Evolutionary conservation across 2,113 vertebrate genomes (phyloP).

Genomic region (Albula goreensis): DNA sequence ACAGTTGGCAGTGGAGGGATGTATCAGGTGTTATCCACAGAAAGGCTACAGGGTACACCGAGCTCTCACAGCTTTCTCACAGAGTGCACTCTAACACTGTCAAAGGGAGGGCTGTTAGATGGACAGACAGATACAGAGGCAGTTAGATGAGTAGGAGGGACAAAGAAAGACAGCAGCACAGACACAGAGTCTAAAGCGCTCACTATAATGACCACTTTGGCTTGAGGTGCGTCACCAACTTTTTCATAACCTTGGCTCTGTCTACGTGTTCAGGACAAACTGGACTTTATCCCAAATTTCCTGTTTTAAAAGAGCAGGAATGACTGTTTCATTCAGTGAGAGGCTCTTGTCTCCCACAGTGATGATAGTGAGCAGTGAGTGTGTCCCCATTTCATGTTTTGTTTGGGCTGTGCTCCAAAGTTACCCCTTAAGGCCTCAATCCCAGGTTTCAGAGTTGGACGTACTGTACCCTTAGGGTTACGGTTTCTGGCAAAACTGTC

Average conservation of each 20-base stretch:
- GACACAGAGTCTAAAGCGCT: neutral
- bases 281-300: slow-evolving; percentile 22
- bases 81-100: neutral
- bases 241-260: slow-evolving; percentile 14
- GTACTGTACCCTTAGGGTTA: too few species aligned
- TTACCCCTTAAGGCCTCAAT: too few species aligned
- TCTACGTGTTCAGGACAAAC: slow-evolving; percentile 12
- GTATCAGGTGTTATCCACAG: neutral
- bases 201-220: too few species aligned
- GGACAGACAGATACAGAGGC: too few species aligned
- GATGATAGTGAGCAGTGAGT: neutral
- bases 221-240: neutral
- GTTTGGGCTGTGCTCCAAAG: too few species aligned
- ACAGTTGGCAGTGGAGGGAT: neutral
- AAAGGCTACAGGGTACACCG: neutral
- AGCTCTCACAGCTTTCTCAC: neutral
- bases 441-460: too few species aligned
- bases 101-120: neutral
- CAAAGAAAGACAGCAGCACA: neutral
- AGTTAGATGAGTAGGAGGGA: neutral
- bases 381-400: too few species aligned
- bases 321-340: neutral
- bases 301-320: neutral
- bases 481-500: too few species aligned
- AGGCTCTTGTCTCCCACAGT: neutral